Evolutionary conservation across 2,113 vertebrate genomes (phyloP), one percentile per base, ranked within the genome.

Genomic region (Caranx melampygus): DNA sequence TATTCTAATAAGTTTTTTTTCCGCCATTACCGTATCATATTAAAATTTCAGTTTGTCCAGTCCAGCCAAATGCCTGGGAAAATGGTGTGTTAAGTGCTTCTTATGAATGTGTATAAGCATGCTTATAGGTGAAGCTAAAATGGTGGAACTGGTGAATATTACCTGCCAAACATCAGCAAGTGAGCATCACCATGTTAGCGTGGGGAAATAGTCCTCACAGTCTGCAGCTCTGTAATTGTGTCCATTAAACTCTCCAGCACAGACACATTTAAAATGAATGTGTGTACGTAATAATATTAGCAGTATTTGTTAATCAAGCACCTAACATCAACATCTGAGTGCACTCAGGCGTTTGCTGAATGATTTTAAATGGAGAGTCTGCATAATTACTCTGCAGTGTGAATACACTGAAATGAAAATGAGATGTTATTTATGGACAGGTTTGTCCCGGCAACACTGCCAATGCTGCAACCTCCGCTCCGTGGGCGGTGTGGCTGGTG

Each of bases 391-490:
- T 72, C 51, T 79, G 77, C 81, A 62, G 51, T 66, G 44, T 87
- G 79, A 84, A 87, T 82, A 58, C 54, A 61, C 12, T 63, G 49
- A 88, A 81, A 79, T 71, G 35, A 87, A 91, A 86, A 89, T 74
- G 59, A 90, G 63, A 83, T 87, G 83, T 89, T 90, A 90, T 93
- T 92, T 91, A 81, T 85, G 83, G 81, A 75, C 69, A 82, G 79
- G 79, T 91, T 92, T 88, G 87, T 90, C 69, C 82, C 79, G n/a
- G 69, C 9, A 65, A 20, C 9, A 37, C 79, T 91, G 86, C 84
- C 86, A 90, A 59, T 72, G 64, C 90, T 84, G 79, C 90, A 91
- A 76, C 91, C 92, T 89, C 90, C 85, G 59, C 90, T 88, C 78
- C 79, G 90, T 92, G 82, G 90, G 88, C 44, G 88, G 73, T 78